A percentile compares a stretch with the other conserved stretches of the same genome.
Evolutionary conservation across 2,797 vertebrate species (phyloP).

Genomic region (Megalops cyprinoides): DNA sequence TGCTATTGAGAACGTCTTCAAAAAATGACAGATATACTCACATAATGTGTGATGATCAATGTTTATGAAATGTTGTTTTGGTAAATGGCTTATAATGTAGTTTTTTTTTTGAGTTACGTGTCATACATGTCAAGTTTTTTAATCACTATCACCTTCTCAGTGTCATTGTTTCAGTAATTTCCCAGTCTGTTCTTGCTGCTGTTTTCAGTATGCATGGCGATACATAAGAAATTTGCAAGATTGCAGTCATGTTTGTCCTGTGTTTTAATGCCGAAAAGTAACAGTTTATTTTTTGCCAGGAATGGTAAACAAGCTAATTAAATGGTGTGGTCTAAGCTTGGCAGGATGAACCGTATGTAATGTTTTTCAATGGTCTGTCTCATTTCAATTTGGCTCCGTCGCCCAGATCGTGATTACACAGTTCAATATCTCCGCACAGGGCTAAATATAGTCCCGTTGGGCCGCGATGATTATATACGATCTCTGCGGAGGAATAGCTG

Average conservation of each 20-base stretch:
- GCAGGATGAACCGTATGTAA: background rate
- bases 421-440: background rate
- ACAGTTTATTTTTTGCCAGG: background rate
- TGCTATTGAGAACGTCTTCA: background rate
- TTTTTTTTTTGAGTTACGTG: no score
- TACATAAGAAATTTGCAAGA: background rate
- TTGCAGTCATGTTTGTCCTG: background rate
- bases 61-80: background rate
- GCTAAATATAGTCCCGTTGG: slow-evolving; percentile 5
- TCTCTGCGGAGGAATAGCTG: background rate
- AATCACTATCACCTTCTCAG: background rate
- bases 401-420: slow-evolving; percentile 4
- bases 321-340: background rate
- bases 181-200: background rate
- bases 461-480: background rate
- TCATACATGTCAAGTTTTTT: background rate
- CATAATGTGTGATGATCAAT: background rate
- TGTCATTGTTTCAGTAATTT: background rate
- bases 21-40: background rate
- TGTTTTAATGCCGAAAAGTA: background rate
- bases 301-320: slow-evolving; percentile 15
- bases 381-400: background rate
- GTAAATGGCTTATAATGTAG: background rate
- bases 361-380: slow-evolving; percentile 2
- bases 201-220: background rate